phyloP scores from a whole-genome alignment of 2,797 vertebrate species.

The Alectoris magna region DNA sequence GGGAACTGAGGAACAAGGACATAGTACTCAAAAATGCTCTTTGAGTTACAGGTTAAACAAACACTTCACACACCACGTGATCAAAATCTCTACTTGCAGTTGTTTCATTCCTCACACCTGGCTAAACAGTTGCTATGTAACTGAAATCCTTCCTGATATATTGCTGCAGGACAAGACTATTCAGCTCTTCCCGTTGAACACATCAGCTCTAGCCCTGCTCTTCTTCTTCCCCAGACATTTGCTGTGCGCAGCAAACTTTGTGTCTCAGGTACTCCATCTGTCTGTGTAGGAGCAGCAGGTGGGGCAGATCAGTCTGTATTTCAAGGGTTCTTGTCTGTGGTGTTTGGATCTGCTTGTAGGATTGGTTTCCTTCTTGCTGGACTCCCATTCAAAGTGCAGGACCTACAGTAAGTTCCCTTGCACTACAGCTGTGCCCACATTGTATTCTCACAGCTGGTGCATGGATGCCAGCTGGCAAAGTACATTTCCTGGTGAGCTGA shows the following conservation, averaged over 20 bases:
- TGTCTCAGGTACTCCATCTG: neutral
- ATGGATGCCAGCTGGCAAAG: neutral
- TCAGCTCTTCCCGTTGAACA: neutral
- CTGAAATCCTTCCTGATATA: neutral
- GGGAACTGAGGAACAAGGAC: slow-evolving; percentile 14
- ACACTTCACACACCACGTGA: slow-evolving; percentile 1
- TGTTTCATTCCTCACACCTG: neutral
- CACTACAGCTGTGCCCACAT: neutral
- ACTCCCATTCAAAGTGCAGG: neutral
- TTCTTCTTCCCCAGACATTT: neutral
- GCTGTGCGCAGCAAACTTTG: neutral
- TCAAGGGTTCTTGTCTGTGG: neutral
- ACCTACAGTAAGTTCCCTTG: neutral
- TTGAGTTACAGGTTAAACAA: slow-evolving; percentile 34
- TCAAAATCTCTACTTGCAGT: neutral
- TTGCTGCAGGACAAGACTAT: neutral
- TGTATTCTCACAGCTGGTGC: neutral
- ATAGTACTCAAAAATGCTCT: neutral
- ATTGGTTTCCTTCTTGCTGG: neutral
- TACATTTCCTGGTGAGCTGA: neutral
- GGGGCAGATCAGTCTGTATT: neutral
- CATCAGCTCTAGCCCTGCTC: neutral
- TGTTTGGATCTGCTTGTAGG: neutral
- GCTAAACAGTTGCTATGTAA: neutral
- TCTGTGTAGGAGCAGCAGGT: neutral